Conservation (phyloP, 2,797 vertebrate genomes). For the Taeniopygia guttata region DNA sequence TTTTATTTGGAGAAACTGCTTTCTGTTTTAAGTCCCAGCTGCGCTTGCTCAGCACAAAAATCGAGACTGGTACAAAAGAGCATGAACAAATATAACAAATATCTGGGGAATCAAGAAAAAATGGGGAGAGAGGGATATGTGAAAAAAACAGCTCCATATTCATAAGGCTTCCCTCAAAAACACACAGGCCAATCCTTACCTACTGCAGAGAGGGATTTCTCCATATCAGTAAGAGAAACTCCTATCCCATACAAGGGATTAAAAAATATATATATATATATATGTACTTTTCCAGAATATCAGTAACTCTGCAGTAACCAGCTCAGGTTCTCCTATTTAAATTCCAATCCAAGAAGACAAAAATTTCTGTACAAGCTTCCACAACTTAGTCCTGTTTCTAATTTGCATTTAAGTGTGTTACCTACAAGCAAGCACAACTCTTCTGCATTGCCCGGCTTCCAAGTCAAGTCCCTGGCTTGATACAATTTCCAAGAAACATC, state of each 20-base stretch:
- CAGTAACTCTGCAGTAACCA: background rate
- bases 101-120: background rate
- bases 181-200: background rate
- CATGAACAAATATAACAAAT: background rate
- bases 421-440: background rate
- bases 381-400: background rate
- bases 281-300: background rate
- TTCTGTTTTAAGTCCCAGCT: background rate
- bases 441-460: background rate
- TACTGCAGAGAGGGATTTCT: background rate
- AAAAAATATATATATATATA: too few relatives aligned
- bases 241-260: background rate
- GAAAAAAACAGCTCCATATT: background rate
- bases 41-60: background rate
- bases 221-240: background rate
- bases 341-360: background rate
- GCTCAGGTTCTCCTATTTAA: background rate
- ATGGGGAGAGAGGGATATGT: rapidly evolving
- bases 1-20: background rate
- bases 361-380: background rate
- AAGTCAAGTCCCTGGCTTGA: background rate
- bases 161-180: background rate
- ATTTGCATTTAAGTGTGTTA: background rate
- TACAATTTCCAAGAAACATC: background rate
- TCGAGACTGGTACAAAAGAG: background rate